phyloP scores from a whole-genome alignment of 2,888 invertebrate genomes.

The Alentia gelatinosa region DNA sequence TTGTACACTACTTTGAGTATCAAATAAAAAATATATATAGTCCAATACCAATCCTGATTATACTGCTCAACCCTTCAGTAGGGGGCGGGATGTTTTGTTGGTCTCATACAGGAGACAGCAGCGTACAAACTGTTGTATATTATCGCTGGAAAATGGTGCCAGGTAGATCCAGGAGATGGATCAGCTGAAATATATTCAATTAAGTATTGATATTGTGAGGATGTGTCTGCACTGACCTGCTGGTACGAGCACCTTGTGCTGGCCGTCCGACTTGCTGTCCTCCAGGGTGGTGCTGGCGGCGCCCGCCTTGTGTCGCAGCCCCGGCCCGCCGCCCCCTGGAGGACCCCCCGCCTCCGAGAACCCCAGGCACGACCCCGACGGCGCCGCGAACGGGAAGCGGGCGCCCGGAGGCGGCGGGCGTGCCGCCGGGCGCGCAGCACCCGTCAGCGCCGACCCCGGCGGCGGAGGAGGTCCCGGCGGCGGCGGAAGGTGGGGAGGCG shows the following conservation, averaged over 20 bases:
- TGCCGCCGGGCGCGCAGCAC: neutral
- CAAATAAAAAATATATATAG: too few species aligned
- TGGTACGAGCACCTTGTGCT: constrained; percentile 31
- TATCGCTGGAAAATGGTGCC: too few species aligned
- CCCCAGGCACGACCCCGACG: neutral
- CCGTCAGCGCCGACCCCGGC: neutral
- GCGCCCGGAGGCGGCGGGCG: neutral
- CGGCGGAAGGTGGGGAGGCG: neutral
- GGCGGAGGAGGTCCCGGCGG: neutral
- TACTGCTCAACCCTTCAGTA: too few species aligned
- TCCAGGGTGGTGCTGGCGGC: constrained; percentile 29
- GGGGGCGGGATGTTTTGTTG: too few species aligned
- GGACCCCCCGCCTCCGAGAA: neutral
- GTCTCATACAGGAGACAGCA: too few species aligned
- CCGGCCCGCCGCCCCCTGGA: neutral
- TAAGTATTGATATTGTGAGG: too few species aligned
- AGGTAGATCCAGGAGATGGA: too few species aligned
- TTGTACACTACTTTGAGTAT: too few species aligned
- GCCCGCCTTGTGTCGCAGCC: neutral
- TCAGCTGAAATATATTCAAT: too few species aligned
- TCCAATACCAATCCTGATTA: too few species aligned
- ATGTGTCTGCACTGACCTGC: constrained; percentile 16
- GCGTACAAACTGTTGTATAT: too few species aligned
- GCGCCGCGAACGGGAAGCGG: neutral
- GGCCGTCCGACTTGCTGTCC: constrained; percentile 42